Base-by-base conservation (phyloP, 2,888 invertebrate species). In the Eledona agricola region DNA sequence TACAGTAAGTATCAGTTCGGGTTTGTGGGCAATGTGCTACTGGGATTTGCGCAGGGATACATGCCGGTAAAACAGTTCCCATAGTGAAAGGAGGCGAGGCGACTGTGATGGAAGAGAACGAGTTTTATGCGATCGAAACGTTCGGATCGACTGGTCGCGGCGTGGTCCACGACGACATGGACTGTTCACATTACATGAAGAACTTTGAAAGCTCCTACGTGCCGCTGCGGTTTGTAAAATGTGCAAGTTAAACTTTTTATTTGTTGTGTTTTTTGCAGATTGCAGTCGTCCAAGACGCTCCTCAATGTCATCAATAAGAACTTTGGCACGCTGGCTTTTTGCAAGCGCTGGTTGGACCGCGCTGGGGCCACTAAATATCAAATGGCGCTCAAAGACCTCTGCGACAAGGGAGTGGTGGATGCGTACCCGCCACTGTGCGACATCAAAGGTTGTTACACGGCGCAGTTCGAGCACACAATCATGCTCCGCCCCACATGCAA, bases 151-250 rank as follows among this genome's bases (percentile, higher is more conserved):
- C 99, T 1, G 99, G 99, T 1, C 85, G 88, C 40, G 93, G 93
- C 0, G 79, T 89, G 53, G 98, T 99, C 1, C 97, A 98, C 72
- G 98, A 99, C 73, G 99, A 99, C 72, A 95, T 97, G 92, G 99
- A 99, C 72, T 93, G 94, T 67, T 98, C 97, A 7, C 99, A 99
- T 79, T 99, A 99, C 76, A 99, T 99, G 98, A 98, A 98, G 78
- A 96, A 96, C 77, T 98, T 90, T 74, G 97, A 99, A 69, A 88
- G 89, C 64, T 85, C 88, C 59, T 96, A 90, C 74, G 93, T 97
- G 47, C 96, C 96, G 9, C 79, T 98, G 47, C 85, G 93, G 87
- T 90, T 75, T 28, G 25, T 25, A 11, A 6, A 6, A 3, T 23
- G 23, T 23, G 3, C 17, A 29, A 1, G 11, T 10, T 32, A 43